These are phyloP conservation scores for Agrochola lychnidis DNA, from an alignment of 2,888 invertebrate species.

Conservation along the genomic window DNA sequence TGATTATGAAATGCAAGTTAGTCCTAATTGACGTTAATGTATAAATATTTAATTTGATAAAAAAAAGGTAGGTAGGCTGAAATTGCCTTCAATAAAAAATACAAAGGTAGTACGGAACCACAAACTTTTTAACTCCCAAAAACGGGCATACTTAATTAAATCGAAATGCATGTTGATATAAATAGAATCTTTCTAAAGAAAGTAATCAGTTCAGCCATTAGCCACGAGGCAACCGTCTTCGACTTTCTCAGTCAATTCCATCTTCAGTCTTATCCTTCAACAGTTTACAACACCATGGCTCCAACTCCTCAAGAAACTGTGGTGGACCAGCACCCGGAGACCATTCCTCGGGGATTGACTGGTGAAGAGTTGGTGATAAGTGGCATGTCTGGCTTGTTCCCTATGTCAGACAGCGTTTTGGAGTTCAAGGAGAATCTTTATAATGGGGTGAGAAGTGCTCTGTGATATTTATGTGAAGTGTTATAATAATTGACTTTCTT, in stretches of 20 bases:
- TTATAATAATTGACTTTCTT: no score
- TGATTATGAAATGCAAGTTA: no score
- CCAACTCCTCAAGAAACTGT: conserved; percentile 42
- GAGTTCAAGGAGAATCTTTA: conserved; percentile 92
- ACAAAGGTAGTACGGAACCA: conserved; percentile 16
- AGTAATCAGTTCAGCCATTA: not conserved
- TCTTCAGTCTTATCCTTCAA: not conserved
- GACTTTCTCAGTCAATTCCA: not conserved
- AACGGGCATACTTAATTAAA: not conserved
- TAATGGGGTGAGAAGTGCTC: conserved; percentile 80
- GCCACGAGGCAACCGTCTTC: not conserved
- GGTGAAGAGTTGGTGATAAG: conserved; percentile 90
- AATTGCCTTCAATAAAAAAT: not conserved
- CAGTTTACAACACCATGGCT: conserved; percentile 29
- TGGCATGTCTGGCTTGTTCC: conserved; percentile 92
- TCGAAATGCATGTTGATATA: conserved; percentile 2
- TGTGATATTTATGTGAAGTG: not conserved
- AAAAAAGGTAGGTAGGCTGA: no score
- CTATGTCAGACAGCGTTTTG: conserved; percentile 91
- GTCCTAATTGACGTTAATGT: no score
- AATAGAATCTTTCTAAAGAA: not conserved
- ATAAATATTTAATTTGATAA: no score
- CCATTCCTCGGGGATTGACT: conserved; percentile 63
- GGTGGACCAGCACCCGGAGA: conserved; percentile 28
- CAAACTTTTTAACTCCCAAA: not conserved